These are phyloP conservation scores for Cotesia congregata DNA, from an alignment of 2,888 invertebrate species.

Conservation along the genomic window DNA sequence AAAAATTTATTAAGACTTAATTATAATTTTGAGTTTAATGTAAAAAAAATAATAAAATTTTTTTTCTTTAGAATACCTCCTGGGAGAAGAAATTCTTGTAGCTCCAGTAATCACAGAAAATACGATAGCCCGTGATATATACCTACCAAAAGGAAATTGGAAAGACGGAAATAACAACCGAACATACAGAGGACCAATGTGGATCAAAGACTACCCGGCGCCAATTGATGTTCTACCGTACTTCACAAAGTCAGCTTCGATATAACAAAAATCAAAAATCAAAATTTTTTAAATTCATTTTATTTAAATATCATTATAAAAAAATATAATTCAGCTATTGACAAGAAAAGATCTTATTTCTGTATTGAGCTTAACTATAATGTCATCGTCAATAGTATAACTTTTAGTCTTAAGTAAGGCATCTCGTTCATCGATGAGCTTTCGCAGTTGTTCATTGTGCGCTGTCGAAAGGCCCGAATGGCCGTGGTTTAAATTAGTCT, in stretches of 20 bases:
- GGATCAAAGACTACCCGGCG: conserved; percentile 77
- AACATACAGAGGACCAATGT: conserved; percentile 74
- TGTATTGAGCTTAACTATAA: conserved; percentile 72
- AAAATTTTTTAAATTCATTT: conserved; percentile 20
- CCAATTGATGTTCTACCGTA: conserved; percentile 80
- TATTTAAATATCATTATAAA: conserved; percentile 1
- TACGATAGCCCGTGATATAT: conserved; percentile 77
- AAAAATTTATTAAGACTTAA: not conserved
- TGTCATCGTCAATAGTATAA: conserved; percentile 70
- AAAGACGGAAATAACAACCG: conserved; percentile 71
- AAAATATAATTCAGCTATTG: conserved; percentile 31
- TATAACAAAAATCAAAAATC: not conserved
- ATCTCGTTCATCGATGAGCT: conserved; percentile 72
- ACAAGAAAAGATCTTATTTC: conserved; percentile 71
- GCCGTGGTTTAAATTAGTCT: conserved; percentile 42
- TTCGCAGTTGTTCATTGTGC: conserved; percentile 70
- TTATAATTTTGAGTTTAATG: not conserved
- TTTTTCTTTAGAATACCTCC: conserved; percentile 78
- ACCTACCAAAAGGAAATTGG: conserved; percentile 84
- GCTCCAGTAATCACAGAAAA: conserved; percentile 82
- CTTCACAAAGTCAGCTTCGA: conserved; percentile 69
- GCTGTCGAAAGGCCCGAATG: conserved; percentile 64
- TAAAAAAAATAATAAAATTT: conserved; percentile 23
- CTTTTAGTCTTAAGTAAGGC: conserved; percentile 71
- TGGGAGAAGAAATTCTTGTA: conserved; percentile 83